A percentile compares a stretch with the other conserved stretches of the same genome.
These are phyloP conservation scores for Platanista minor DNA, from an alignment of 2,113 vertebrate genomes.

Conservation along the genomic window DNA sequence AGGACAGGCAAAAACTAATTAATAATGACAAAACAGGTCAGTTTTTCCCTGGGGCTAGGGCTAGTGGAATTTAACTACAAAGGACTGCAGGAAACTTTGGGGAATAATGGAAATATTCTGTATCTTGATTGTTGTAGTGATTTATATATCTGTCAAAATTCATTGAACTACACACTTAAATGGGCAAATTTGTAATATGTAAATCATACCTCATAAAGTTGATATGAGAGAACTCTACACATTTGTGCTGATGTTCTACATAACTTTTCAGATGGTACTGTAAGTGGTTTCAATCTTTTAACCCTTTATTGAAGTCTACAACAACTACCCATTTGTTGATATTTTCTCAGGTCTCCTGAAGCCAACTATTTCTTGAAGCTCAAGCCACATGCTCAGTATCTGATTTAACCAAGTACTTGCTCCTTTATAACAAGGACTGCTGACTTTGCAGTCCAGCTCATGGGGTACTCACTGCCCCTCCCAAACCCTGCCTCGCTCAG, in stretches of 20 bases:
- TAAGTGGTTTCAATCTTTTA: neutral
- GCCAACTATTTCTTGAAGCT: neutral
- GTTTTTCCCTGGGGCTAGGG: neutral
- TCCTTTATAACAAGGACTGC: neutral
- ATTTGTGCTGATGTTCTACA: neutral
- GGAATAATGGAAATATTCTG: neutral
- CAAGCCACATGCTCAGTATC: neutral
- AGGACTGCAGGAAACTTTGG: neutral
- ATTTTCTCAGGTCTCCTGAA: neutral
- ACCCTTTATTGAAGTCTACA: neutral
- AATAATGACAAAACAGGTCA: neutral
- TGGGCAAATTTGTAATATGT: neutral
- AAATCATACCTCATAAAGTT: neutral
- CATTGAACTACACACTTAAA: neutral
- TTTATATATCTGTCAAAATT: neutral
- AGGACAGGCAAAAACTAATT: neutral
- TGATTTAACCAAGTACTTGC: neutral
- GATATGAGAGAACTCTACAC: neutral
- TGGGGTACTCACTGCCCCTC: neutral
- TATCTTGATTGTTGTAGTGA: neutral
- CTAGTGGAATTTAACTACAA: neutral
- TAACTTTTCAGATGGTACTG: neutral
- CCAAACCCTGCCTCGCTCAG: neutral
- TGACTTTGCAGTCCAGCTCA: neutral
- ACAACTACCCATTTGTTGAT: neutral